phyloP scores from a whole-genome alignment of 64 coral and sea anemone species.

The Montipora capricornis region DNA sequence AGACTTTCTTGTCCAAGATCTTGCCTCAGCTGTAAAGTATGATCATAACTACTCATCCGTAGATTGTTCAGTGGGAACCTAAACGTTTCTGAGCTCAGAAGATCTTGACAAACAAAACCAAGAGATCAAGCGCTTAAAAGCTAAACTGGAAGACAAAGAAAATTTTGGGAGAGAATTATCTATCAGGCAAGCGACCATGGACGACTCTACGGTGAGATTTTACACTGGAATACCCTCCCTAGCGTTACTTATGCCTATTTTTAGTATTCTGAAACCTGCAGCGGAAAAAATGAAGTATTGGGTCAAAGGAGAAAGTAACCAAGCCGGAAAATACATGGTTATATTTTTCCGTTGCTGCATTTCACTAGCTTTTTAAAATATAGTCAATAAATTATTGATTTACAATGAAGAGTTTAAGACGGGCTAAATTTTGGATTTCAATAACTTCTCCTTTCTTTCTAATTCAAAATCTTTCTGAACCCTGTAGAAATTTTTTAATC shows the following conservation, averaged over 20 bases:
- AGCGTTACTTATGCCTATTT: neutral
- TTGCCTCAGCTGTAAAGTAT: neutral
- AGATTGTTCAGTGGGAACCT: neutral
- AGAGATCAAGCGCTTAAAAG: neutral
- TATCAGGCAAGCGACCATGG: neutral
- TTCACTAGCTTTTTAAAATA: neutral
- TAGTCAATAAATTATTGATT: too few relatives aligned
- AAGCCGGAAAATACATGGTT: neutral
- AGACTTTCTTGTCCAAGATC: too few relatives aligned
- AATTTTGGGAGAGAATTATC: neutral
- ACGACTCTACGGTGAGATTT: neutral
- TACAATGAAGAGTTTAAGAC: neutral
- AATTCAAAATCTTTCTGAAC: too few relatives aligned
- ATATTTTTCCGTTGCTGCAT: neutral
- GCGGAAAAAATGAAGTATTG: conserved; percentile 7
- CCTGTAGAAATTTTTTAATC: too few relatives aligned
- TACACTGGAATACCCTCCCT: conserved; percentile 2
- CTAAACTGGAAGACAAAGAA: neutral
- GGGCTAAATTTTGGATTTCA: neutral
- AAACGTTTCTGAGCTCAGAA: neutral
- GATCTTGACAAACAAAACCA: neutral
- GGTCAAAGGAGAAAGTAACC: neutral
- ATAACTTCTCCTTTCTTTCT: too few relatives aligned
- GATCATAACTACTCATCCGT: conserved; percentile 2
- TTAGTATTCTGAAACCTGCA: conserved; percentile 3